Evolutionary conservation across 1,140 invertebrate genomes (phyloP), one percentile per base, ranked within the genome.

Genomic region (Hylaeus volcanicus): DNA sequence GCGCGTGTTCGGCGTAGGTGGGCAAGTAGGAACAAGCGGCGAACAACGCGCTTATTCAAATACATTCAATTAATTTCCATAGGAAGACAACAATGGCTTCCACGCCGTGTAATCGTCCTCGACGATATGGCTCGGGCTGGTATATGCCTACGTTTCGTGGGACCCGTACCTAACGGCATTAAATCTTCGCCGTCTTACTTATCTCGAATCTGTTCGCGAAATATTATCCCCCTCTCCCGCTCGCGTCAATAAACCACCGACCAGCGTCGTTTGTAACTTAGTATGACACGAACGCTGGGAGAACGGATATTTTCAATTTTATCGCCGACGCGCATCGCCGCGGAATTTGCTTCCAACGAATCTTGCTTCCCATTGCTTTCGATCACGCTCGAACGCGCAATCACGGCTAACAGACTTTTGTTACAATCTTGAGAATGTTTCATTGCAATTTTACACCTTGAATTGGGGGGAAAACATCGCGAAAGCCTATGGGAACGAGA

Each of bases 1-100:
- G 79, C 85, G 86, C 89, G 85, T 90, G 90, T 91, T 88, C 87
- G 87, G 90, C 88, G 90, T 91, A 91, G 90, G 90, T 91, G 89
- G 91, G 90, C 90, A 91, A 87, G 90, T 88, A 89, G 88, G 86
- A 90, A 91, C 90, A 91, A 90, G 88, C 89, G 88, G 91, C 89
- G 91, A 92, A 91, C 91, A 91, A 90, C 89, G 89, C 88, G 88
- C 90, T 92, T 92, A 92, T 92, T 93, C 91, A 93, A 93, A 93
- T 93, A 92, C 90, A 92, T 93, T 92, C 92, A 91, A 93, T 93
- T 92, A 92, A 93, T 93, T 93, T 93, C 92, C 92, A 93, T 93
- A 93, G 91, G 83, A 89, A 86, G 89, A 91, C 90, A 92, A 93
- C 91, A 93, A 93, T 93, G 90, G 91, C 89, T 90, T 86, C 90